These are phyloP conservation scores for Choloepus hoffmanni DNA, from an alignment of 2,113 vertebrate species.

Conservation along the genomic window DNA sequence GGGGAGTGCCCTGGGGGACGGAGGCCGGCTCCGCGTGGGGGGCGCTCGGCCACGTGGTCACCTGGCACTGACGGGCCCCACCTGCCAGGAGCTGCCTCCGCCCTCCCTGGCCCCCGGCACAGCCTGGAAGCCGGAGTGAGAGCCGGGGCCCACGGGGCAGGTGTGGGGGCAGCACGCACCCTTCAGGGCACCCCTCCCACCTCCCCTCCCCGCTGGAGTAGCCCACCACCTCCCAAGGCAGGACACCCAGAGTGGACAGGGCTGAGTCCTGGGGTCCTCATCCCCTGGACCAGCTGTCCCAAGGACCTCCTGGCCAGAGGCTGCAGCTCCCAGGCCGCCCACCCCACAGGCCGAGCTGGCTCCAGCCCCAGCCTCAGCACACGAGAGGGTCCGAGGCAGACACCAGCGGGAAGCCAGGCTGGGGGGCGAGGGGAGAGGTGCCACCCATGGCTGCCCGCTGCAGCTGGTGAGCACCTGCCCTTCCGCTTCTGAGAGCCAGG, in stretches of 20 bases:
- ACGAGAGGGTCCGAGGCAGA: not conserved
- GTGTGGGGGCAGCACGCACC: not conserved
- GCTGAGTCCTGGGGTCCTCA: not conserved
- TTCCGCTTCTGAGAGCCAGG: not conserved
- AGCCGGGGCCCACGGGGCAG: too few species aligned
- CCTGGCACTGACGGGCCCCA: too few species aligned
- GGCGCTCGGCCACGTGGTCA: too few species aligned
- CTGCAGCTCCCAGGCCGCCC: not conserved
- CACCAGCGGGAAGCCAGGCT: not conserved
- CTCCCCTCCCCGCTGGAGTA: not conserved
- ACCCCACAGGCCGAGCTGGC: not conserved
- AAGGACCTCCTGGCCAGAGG: too few species aligned
- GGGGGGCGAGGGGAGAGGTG: accelerated
- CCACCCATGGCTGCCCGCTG: accelerated
- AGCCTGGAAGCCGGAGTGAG: not conserved
- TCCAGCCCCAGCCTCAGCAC: not conserved
- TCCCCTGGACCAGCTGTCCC: not conserved
- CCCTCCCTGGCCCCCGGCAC: not conserved
- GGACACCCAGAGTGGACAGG: not conserved
- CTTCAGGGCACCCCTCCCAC: too few species aligned
- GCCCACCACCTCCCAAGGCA: not conserved
- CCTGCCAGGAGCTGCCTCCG: too few species aligned
- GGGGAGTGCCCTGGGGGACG: too few species aligned
- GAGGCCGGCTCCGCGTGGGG: too few species aligned
- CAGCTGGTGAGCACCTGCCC: not conserved